Evolutionary conservation across 2,113 vertebrate genomes (phyloP).

Genomic region (Sisor rabdophorus): DNA sequence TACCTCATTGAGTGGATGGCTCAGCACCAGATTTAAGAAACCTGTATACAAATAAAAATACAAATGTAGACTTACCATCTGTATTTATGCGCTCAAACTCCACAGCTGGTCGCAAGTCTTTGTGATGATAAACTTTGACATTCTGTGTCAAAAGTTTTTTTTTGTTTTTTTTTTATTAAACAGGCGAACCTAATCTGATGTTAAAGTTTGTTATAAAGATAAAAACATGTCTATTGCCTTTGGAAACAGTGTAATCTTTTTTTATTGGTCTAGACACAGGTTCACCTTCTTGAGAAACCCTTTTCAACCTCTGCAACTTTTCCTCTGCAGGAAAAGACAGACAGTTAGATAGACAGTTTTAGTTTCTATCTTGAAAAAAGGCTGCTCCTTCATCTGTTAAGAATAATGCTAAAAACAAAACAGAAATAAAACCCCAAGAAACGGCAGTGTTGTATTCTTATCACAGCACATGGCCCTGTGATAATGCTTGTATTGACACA

Average conservation of each 20-base stretch:
- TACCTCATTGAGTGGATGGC: background rate
- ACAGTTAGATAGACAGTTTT: too few species aligned
- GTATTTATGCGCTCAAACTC: conserved; percentile 2
- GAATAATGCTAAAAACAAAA: background rate
- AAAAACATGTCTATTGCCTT: background rate
- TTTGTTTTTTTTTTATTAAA: background rate
- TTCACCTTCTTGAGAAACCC: background rate
- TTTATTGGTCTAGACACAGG: conserved; percentile 21
- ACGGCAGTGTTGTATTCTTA: background rate
- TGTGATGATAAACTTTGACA: background rate
- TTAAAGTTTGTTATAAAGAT: background rate
- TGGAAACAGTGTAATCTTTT: conserved; percentile 22
- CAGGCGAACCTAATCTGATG: background rate
- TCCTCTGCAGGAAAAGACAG: too few species aligned
- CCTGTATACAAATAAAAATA: background rate
- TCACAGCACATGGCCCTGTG: background rate
- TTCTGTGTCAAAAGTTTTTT: background rate
- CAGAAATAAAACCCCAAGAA: background rate
- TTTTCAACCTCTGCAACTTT: too few species aligned
- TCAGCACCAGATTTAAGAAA: background rate
- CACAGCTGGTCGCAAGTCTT: background rate
- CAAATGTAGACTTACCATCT: background rate
- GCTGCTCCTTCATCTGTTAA: too few species aligned
- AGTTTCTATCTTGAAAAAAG: background rate
- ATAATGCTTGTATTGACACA: background rate